These are phyloP conservation scores for Meghimatium bilineatum DNA, from an alignment of 2,888 invertebrate species.

Conservation along the genomic window DNA sequence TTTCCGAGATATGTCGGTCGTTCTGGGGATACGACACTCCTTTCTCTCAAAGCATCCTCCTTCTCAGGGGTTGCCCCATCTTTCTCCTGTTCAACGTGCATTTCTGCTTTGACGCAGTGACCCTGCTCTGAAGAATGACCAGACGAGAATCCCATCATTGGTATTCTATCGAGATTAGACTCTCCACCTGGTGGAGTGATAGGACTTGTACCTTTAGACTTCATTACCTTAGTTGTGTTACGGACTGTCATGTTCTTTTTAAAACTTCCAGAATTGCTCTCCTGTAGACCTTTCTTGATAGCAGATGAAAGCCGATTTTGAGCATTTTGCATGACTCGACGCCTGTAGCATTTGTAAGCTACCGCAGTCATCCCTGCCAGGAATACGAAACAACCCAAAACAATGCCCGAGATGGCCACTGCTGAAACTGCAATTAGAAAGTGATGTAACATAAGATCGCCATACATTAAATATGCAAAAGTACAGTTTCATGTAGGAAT, in stretches of 20 bases:
- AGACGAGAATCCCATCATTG: conserved; percentile 79
- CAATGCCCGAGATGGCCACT: conserved; percentile 81
- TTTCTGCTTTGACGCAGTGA: conserved; percentile 69
- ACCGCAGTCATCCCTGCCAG: conserved; percentile 81
- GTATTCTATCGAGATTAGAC: conserved; percentile 65
- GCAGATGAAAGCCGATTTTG: conserved; percentile 73
- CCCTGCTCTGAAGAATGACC: conserved; percentile 54
- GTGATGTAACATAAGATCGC: too few species aligned
- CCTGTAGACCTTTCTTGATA: conserved; percentile 75
- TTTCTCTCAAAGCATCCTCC: conserved; percentile 58
- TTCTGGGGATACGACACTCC: conserved; percentile 34
- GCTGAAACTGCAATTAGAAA: conserved; percentile 67
- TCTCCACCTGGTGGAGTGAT: conserved; percentile 65
- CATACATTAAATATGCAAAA: too few species aligned
- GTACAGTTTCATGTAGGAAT: too few species aligned
- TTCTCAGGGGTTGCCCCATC: conserved; percentile 73
- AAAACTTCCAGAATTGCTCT: conserved; percentile 66
- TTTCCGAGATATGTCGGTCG: conserved; percentile 83
- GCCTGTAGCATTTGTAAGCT: conserved; percentile 83
- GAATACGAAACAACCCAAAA: conserved; percentile 82
- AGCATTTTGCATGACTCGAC: conserved; percentile 79
- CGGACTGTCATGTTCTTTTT: conserved; percentile 93
- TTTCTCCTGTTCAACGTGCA: conserved; percentile 79
- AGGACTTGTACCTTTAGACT: conserved; percentile 75
- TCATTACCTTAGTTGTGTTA: conserved; percentile 63